phyloP scores from a whole-genome alignment of 2,888 invertebrate genomes.

The Congeria kusceri region DNA sequence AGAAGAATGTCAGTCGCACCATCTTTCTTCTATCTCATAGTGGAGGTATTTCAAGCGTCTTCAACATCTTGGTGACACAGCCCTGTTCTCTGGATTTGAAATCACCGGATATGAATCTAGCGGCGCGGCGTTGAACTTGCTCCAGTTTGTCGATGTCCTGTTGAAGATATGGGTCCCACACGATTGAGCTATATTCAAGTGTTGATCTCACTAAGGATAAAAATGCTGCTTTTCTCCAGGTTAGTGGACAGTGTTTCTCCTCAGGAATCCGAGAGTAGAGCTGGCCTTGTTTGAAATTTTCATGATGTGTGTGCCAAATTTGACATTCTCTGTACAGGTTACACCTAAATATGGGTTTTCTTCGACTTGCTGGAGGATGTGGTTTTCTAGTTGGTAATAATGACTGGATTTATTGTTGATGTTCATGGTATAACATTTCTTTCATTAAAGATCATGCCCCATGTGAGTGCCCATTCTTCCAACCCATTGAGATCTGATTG shows the following conservation, averaged over 20 bases:
- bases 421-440: conserved; percentile 22
- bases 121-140: conserved; percentile 21
- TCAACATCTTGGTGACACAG: too few relatives aligned
- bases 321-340: conserved; percentile 37
- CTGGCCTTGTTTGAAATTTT: conserved; percentile 47
- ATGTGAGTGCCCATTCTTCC: conserved; percentile 12
- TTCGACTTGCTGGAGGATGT: conserved; percentile 34
- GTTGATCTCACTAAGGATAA: conserved; percentile 31
- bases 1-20: too few relatives aligned
- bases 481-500: conserved; percentile 16
- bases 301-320: conserved; percentile 42
- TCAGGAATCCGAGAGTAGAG: conserved; percentile 42
- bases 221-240: conserved; percentile 26
- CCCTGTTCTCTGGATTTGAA: too few relatives aligned
- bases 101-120: conserved; percentile 4
- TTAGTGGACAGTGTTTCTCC: conserved; percentile 43
- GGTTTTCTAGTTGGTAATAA: conserved; percentile 32
- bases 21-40: too few relatives aligned
- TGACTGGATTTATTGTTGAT: conserved; percentile 12
- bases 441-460: conserved; percentile 36
- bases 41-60: too few relatives aligned
- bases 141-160: conserved; percentile 45
- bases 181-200: conserved; percentile 36
- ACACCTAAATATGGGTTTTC: conserved; percentile 48
- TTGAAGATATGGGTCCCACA: conserved; percentile 46